phyloP scores from a whole-genome alignment of 2,113 vertebrate genomes.

The Eonycteris spelaea region DNA sequence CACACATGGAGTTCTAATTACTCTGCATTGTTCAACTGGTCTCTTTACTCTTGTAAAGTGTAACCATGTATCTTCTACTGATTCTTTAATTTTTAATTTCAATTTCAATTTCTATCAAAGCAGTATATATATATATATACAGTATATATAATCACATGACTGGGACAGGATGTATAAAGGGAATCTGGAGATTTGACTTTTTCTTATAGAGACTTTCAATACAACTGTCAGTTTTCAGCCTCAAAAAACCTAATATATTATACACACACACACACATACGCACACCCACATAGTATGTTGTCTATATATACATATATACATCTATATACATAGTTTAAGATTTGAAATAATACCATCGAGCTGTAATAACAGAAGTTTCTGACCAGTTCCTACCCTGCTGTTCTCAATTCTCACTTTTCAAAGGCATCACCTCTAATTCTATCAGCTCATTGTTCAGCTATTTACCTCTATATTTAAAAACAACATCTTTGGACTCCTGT shows the following conservation, averaged over 20 bases:
- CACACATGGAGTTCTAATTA: not conserved
- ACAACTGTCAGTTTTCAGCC: not conserved
- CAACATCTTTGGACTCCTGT: not conserved
- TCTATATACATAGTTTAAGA: not conserved
- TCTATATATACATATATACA: not conserved
- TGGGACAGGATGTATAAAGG: not conserved
- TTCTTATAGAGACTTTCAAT: not conserved
- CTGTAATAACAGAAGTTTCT: not conserved
- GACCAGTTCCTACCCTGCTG: not conserved
- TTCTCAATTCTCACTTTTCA: not conserved
- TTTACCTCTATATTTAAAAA: not conserved
- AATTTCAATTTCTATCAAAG: not conserved
- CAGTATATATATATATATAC: not conserved
- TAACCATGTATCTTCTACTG: not conserved
- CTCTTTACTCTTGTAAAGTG: not conserved
- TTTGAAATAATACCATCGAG: not conserved
- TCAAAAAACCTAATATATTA: no score
- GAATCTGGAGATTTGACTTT: not conserved
- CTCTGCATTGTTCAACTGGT: not conserved
- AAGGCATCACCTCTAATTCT: not conserved
- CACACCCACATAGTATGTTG: no score
- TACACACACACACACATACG: no score
- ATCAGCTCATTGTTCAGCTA: not conserved
- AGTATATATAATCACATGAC: no score
- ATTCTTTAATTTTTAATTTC: not conserved